phyloP scores from a whole-genome alignment of 2,888 invertebrate genomes.

The Lysandra coridon region DNA sequence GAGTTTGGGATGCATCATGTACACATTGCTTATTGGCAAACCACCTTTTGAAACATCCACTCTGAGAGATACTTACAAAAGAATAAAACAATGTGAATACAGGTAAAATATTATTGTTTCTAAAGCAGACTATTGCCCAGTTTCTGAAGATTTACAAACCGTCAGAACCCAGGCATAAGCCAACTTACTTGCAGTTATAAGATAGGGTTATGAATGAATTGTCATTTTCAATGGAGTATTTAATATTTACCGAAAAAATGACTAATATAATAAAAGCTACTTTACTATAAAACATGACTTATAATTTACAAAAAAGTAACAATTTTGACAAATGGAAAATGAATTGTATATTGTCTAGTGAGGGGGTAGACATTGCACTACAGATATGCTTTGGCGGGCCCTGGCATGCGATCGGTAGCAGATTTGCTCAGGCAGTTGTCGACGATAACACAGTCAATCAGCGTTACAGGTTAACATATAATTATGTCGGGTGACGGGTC shows the following conservation, averaged over 20 bases:
- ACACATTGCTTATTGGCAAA: constrained; percentile 96
- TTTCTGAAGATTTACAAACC: no score
- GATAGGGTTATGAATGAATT: no score
- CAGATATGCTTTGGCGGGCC: constrained; percentile 65
- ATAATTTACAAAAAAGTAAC: not conserved
- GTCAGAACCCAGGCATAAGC: no score
- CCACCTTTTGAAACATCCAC: constrained; percentile 99
- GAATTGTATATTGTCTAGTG: constrained; percentile 57
- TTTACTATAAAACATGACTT: no score
- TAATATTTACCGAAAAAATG: no score
- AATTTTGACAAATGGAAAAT: constrained; percentile 5
- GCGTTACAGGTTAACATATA: constrained; percentile 60
- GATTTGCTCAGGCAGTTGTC: constrained; percentile 64
- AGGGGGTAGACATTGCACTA: constrained; percentile 67
- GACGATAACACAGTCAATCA: constrained; percentile 68
- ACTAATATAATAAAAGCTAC: no score
- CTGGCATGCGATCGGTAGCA: constrained; percentile 62
- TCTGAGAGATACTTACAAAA: constrained; percentile 96
- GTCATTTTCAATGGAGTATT: no score
- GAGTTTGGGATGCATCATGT: constrained; percentile 99
- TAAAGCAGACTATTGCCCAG: not conserved
- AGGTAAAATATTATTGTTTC: constrained; percentile 63
- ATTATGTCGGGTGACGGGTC: constrained; percentile 41
- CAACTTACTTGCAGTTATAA: no score
- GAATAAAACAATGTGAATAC: constrained; percentile 97